Percentiles rank a stretch among this genome's conserved stretches.
phyloP scores from a whole-genome alignment of 1,140 invertebrate genomes.

The Pogonomyrmex barbatus region DNA sequence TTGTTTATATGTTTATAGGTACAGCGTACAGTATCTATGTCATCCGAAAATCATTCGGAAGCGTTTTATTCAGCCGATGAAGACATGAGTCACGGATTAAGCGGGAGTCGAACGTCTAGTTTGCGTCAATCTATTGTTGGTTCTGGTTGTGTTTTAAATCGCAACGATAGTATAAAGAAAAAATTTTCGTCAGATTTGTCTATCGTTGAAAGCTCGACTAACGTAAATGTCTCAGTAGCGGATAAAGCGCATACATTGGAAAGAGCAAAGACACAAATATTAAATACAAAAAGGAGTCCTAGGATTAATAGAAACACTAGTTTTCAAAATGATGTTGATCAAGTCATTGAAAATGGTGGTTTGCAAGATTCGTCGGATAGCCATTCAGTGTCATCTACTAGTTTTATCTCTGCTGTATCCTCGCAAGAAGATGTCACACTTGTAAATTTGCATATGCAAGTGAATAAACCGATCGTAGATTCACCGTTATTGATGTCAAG shows the following conservation, averaged over 20 bases:
- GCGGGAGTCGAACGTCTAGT: slow-evolving; percentile 87
- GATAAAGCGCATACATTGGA: slow-evolving; percentile 83
- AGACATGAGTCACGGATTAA: slow-evolving; percentile 89
- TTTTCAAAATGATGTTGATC: slow-evolving; percentile 70
- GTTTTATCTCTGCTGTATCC: slow-evolving; percentile 96
- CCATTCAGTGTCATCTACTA: slow-evolving; percentile 92
- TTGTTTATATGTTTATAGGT: slow-evolving; percentile 84
- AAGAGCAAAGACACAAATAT: slow-evolving; percentile 78
- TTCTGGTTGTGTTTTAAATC: slow-evolving; percentile 83
- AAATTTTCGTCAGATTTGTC: slow-evolving; percentile 87
- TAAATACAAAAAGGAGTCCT: slow-evolving; percentile 74
- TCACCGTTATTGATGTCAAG: slow-evolving; percentile 97
- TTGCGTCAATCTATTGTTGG: slow-evolving; percentile 88
- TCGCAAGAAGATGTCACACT: slow-evolving; percentile 97
- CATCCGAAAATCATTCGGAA: slow-evolving; percentile 95
- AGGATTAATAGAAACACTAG: slow-evolving; percentile 73
- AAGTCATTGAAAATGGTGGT: slow-evolving; percentile 72
- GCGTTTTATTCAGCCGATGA: slow-evolving; percentile 96
- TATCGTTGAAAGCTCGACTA: slow-evolving; percentile 86
- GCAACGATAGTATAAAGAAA: slow-evolving; percentile 86
- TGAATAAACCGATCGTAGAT: slow-evolving; percentile 97
- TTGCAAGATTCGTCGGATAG: slow-evolving; percentile 88
- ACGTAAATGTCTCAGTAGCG: slow-evolving; percentile 73
- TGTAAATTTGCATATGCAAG: slow-evolving; percentile 97
- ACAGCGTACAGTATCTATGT: slow-evolving; percentile 94